phyloP scores from a whole-genome alignment of 2,888 invertebrate genomes.

The Calephelis perditalis region DNA sequence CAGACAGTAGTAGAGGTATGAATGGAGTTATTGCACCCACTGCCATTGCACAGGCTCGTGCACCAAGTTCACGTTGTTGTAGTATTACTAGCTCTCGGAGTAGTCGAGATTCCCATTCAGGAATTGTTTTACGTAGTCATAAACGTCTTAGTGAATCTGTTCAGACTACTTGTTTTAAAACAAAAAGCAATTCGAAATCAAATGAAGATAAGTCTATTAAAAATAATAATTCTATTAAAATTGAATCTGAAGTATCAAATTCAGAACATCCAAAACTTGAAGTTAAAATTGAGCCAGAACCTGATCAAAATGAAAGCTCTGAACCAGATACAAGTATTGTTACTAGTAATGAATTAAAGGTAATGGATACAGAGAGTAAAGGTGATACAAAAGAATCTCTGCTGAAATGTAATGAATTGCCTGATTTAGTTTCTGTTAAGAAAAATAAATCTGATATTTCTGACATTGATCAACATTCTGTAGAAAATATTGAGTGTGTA shows the following conservation, averaged over 20 bases:
- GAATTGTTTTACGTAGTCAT: constrained; percentile 81
- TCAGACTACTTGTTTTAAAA: constrained; percentile 49
- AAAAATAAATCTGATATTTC: constrained; percentile 41
- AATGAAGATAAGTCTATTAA: constrained; percentile 49
- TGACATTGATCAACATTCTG: constrained; percentile 44
- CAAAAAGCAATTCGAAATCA: constrained; percentile 46
- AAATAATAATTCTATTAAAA: constrained; percentile 48
- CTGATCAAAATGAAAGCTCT: constrained; percentile 40
- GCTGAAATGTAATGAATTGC: constrained; percentile 40
- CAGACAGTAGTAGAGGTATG: constrained; percentile 49
- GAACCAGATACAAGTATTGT: constrained; percentile 37
- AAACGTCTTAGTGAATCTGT: constrained; percentile 69
- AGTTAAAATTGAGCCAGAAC: constrained; percentile 39
- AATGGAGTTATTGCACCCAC: constrained; percentile 50
- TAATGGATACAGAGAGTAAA: constrained; percentile 41
- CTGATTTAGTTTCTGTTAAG: constrained; percentile 35
- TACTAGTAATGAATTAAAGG: constrained; percentile 40
- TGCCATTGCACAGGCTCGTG: constrained; percentile 49
- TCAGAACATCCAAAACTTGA: constrained; percentile 40
- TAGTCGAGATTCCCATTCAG: constrained; percentile 66
- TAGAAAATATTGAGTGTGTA: constrained; percentile 47
- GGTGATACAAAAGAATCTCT: constrained; percentile 66
- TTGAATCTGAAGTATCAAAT: constrained; percentile 47
- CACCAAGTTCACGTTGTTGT: constrained; percentile 59
- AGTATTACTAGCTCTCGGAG: constrained; percentile 72